phyloP scores from a whole-genome alignment of 1,140 invertebrate species.

The Eupeodes corollae region DNA sequence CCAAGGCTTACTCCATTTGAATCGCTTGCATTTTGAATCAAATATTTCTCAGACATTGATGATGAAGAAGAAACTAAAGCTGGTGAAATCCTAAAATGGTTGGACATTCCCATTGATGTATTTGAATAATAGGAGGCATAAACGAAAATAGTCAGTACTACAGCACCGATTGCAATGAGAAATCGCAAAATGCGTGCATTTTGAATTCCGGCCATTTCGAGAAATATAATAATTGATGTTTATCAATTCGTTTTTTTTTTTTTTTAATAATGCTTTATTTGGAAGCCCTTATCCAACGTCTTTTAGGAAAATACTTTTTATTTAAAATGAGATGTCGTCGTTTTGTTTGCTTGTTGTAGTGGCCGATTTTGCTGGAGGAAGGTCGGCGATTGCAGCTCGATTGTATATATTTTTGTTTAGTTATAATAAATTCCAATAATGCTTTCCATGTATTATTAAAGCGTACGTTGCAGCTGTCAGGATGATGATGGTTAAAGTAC shows the following conservation, averaged over 20 bases:
- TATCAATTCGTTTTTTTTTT: not conserved
- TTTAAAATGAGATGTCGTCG: not conserved
- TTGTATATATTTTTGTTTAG: no score
- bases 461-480: no score
- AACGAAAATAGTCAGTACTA: constrained; percentile 34
- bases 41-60: constrained; percentile 5
- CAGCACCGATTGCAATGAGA: constrained; percentile 25
- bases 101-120: constrained; percentile 16
- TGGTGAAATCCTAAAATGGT: constrained; percentile 13
- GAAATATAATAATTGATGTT: not conserved
- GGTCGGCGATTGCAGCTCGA: no score
- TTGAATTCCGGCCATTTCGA: constrained; percentile 12
- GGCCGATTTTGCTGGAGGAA: no score
- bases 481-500: no score
- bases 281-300: not conserved
- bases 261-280: not conserved
- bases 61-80: constrained; percentile 8
- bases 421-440: no score
- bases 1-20: not conserved
- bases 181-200: constrained; percentile 34
- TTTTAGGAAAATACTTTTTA: not conserved
- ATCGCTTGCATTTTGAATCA: constrained; percentile 2
- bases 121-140: constrained; percentile 34
- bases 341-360: not conserved
- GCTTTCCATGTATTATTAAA: no score